Percentiles rank a stretch among this genome's conserved stretches.
Conservation (phyloP, 2,888 invertebrate genomes). For the Bombylius major region DNA sequence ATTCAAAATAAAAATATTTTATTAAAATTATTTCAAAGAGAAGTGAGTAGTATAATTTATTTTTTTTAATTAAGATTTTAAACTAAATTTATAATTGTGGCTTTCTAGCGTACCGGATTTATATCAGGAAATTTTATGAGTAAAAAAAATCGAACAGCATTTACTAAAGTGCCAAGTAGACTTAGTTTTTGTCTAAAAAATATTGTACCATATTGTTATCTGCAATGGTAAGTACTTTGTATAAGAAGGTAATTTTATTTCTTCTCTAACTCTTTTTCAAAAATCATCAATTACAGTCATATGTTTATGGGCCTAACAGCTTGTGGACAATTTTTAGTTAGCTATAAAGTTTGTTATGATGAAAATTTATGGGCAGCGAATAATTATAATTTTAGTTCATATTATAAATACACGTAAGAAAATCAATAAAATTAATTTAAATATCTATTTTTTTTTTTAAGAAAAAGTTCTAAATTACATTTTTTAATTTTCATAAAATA, state of each 20-base stretch:
- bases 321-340: slow-evolving; percentile 83
- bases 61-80: neutral
- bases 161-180: slow-evolving; percentile 44
- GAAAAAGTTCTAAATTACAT: neutral
- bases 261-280: neutral
- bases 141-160: slow-evolving; percentile 37
- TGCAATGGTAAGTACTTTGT: slow-evolving; percentile 27
- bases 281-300: slow-evolving; percentile 46
- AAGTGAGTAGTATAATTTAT: slow-evolving; percentile 37
- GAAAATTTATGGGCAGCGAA: slow-evolving; percentile 39
- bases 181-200: slow-evolving; percentile 50
- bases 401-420: slow-evolving; percentile 51
- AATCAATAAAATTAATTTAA: neutral
- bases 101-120: slow-evolving; percentile 39
- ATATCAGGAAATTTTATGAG: slow-evolving; percentile 39
- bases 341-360: slow-evolving; percentile 56
- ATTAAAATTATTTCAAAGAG: slow-evolving; percentile 46
- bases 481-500: slow-evolving; percentile 10
- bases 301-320: slow-evolving; percentile 92
- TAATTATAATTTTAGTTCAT: slow-evolving; percentile 44
- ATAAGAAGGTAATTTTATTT: slow-evolving; percentile 17
- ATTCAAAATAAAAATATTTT: slow-evolving; percentile 27
- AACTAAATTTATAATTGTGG: neutral
- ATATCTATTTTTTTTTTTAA: neutral
- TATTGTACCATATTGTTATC: slow-evolving; percentile 43